Percentiles rank a stretch among this genome's conserved stretches.
Conservation (phyloP, 2,113 vertebrate genomes). For the Scytalopus superciliaris region DNA sequence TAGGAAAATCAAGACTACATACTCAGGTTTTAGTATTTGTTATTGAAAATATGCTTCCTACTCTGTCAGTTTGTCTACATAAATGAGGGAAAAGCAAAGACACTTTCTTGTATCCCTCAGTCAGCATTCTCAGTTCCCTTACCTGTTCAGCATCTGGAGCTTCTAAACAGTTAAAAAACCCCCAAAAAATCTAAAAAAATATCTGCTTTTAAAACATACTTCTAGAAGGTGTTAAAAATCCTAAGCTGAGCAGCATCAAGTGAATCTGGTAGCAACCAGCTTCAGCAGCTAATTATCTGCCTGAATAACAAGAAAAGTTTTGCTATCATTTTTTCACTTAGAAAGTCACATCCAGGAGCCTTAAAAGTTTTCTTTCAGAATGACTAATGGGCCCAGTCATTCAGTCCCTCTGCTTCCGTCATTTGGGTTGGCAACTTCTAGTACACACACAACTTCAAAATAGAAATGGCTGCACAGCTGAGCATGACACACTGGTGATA, state of each 20-base stretch:
- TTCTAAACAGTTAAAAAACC: background rate
- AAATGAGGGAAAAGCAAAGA: background rate
- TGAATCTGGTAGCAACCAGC: background rate
- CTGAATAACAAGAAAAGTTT: background rate
- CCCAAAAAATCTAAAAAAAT: background rate
- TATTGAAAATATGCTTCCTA: background rate
- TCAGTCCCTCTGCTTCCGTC: background rate
- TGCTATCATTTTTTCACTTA: background rate
- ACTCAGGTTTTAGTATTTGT: background rate
- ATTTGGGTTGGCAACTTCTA: background rate
- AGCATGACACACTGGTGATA: background rate
- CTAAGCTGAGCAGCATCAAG: background rate
- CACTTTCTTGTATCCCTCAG: background rate
- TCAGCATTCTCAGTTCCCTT: background rate
- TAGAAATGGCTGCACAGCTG: background rate
- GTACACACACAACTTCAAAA: background rate
- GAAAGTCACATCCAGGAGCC: background rate
- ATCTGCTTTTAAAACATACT: rapidly evolving
- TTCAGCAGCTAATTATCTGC: background rate
- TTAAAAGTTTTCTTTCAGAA: background rate
- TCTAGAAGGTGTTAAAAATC: background rate
- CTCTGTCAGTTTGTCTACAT: background rate
- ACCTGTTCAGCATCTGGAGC: background rate
- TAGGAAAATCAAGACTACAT: background rate
- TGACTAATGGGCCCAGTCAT: background rate